Conservation (phyloP, 2,113 vertebrate species). For the Ceyx melanurus region DNA sequence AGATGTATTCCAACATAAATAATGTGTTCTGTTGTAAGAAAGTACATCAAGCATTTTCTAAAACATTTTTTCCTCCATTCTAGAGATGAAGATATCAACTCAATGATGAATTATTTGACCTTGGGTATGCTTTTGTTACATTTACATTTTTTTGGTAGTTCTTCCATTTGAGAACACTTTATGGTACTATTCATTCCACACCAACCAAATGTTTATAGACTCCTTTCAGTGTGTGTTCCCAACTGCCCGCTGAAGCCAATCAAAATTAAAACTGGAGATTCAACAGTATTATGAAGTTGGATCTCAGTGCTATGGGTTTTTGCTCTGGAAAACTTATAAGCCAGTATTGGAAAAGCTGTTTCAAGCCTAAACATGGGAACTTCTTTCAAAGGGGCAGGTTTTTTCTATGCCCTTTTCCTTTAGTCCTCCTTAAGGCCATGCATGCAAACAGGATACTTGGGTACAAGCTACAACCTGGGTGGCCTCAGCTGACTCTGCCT, state of each 20-base stretch:
- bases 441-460: not conserved
- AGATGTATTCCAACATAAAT: not conserved
- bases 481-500: not conserved
- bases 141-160: conserved; percentile 10
- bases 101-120: conserved; percentile 79
- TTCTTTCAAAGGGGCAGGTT: not conserved
- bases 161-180: not conserved
- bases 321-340: not conserved
- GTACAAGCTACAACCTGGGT: not conserved
- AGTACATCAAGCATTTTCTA: not conserved
- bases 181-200: not conserved
- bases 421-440: not conserved
- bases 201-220: not conserved
- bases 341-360: not conserved
- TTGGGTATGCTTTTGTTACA: conserved; percentile 75
- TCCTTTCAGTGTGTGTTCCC: not conserved
- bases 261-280: not conserved
- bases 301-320: not conserved
- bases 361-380: not conserved
- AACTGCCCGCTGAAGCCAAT: not conserved
- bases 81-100: conserved; percentile 75
- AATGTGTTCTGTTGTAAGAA: not conserved
- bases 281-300: not conserved
- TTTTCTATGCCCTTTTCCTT: not conserved
- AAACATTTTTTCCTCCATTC: not conserved